Conservation (phyloP, 2,888 invertebrate genomes). For the Nomada flava region DNA sequence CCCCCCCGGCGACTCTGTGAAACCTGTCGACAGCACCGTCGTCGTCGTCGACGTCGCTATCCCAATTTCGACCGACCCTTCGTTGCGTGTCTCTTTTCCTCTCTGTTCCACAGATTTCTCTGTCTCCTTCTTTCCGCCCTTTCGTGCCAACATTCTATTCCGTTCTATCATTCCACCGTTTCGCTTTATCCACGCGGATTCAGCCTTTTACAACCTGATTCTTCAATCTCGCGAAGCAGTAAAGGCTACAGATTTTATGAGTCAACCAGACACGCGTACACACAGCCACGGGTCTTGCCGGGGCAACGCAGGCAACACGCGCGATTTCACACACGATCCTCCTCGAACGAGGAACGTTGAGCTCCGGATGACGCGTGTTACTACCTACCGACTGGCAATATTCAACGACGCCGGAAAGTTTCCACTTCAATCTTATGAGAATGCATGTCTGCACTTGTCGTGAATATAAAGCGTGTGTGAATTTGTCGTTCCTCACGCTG, state of each 20-base stretch:
- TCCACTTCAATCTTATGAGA: constrained; percentile 53
- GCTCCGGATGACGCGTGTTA: constrained; percentile 22
- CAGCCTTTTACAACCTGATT: constrained; percentile 75
- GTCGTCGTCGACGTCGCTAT: constrained; percentile 22
- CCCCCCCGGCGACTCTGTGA: constrained; percentile 65
- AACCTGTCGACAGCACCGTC: constrained; percentile 57
- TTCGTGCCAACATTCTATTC: constrained; percentile 44
- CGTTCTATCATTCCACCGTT: constrained; percentile 42
- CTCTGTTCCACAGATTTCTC: constrained; percentile 5
- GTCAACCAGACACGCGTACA: constrained; percentile 51
- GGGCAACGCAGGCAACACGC: constrained; percentile 12
- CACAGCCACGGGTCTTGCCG: constrained; percentile 9
- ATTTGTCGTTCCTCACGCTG: constrained; percentile 46
- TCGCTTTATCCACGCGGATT: constrained; percentile 66
- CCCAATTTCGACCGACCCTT: constrained; percentile 36
- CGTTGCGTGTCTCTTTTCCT: constrained; percentile 5
- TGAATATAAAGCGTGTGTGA: constrained; percentile 76
- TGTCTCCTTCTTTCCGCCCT: neutral
- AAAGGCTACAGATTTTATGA: constrained; percentile 79
- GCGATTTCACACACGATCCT: constrained; percentile 42
- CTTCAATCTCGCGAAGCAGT: constrained; percentile 77
- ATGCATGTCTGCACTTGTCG: constrained; percentile 51
- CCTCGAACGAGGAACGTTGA: constrained; percentile 13
- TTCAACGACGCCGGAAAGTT: constrained; percentile 60
- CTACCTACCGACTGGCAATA: constrained; percentile 41